phyloP scores from a whole-genome alignment of 2,113 vertebrate genomes.

The Rhea pennata region DNA sequence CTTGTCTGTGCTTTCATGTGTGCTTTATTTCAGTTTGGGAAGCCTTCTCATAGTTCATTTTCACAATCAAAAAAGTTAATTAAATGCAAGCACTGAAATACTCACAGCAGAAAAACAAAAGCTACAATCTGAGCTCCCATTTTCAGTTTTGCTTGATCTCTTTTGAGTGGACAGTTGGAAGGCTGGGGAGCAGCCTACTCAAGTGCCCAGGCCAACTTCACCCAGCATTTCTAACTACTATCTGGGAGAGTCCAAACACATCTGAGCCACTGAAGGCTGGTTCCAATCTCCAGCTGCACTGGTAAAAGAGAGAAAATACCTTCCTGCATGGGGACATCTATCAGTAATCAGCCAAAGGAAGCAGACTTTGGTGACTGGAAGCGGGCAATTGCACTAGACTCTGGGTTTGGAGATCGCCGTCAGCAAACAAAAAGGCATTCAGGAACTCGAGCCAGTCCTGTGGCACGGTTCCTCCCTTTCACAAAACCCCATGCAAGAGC shows the following conservation, averaged over 20 bases:
- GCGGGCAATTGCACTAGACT: background rate
- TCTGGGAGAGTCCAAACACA: background rate
- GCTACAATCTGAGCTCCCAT: background rate
- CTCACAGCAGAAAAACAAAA: background rate
- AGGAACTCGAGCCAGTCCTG: background rate
- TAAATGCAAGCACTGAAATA: background rate
- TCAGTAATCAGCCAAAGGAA: background rate
- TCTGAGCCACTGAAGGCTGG: fast-evolving
- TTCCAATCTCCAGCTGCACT: background rate
- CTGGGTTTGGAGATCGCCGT: background rate
- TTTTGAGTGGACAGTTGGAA: background rate
- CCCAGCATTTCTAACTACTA: background rate
- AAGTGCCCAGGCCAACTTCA: background rate
- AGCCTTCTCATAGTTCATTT: background rate
- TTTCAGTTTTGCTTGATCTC: background rate
- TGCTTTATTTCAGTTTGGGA: background rate
- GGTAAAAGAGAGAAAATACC: background rate
- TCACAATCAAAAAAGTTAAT: background rate
- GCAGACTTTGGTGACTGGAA: fast-evolving
- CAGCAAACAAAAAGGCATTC: background rate
- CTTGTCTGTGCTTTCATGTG: background rate
- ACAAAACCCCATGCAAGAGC: background rate
- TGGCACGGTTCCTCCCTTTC: background rate
- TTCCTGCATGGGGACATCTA: background rate
- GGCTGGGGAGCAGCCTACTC: background rate